Conservation (phyloP, 1,140 invertebrate genomes). For the Leucophenga varia region DNA sequence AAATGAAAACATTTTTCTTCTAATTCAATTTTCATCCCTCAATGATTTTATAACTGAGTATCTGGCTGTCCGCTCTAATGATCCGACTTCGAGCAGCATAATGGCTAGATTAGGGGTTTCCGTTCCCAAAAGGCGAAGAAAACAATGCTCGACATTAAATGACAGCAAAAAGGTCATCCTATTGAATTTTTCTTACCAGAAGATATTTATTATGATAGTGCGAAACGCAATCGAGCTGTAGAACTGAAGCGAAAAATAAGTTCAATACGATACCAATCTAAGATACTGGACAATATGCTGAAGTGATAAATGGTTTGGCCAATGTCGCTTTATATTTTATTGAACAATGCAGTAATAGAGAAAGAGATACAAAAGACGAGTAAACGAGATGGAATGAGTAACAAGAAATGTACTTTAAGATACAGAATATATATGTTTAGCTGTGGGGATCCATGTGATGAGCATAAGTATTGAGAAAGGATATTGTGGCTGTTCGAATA, state of each 20-base stretch:
- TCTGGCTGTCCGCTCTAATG: constrained; percentile 29
- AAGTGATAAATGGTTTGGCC: constrained; percentile 54
- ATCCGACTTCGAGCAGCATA: constrained; percentile 49
- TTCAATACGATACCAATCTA: constrained; percentile 52
- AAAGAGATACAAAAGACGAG: too few species aligned
- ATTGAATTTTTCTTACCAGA: constrained; percentile 39
- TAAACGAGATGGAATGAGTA: too few species aligned
- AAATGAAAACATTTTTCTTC: too few species aligned
- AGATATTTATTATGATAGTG: constrained; percentile 52
- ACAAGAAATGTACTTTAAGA: too few species aligned
- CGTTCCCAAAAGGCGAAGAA: constrained; percentile 45
- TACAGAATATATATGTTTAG: too few species aligned
- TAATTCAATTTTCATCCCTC: constrained; percentile 36
- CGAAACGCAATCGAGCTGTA: constrained; percentile 27
- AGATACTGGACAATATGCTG: constrained; percentile 53
- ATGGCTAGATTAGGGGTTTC: constrained; percentile 55
- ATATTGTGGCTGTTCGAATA: constrained; percentile 52
- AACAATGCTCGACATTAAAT: constrained; percentile 55
- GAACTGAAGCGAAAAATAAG: constrained; percentile 51
- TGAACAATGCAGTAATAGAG: too few species aligned
- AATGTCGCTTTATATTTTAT: not conserved
- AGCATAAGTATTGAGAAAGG: constrained; percentile 41
- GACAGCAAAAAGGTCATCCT: constrained; percentile 50
- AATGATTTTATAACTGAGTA: constrained; percentile 11
- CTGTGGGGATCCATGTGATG: too few species aligned